Conservation (phyloP, 2,888 invertebrate genomes). For the Pseudolycoriella hygida region DNA sequence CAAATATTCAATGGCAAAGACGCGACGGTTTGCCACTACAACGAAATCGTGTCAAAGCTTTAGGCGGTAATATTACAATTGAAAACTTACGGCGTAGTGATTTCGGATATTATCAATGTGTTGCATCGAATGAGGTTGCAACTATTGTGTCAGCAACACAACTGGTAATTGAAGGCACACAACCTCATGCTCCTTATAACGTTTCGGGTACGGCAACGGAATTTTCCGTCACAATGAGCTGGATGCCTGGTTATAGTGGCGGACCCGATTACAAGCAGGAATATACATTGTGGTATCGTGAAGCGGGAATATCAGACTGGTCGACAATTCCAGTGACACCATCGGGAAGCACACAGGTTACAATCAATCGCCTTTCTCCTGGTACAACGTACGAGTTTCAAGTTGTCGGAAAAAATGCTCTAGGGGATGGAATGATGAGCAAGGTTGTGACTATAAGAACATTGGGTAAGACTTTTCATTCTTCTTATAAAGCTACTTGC, state of each 20-base stretch:
- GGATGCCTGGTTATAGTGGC: slow-evolving; percentile 92
- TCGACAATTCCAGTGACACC: slow-evolving; percentile 85
- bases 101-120: slow-evolving; percentile 91
- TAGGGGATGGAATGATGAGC: slow-evolving; percentile 93
- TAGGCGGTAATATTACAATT: slow-evolving; percentile 82
- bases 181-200: slow-evolving; percentile 94
- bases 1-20: slow-evolving; percentile 79
- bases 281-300: slow-evolving; percentile 88
- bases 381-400: slow-evolving; percentile 91
- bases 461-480: slow-evolving; percentile 65
- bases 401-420: slow-evolving; percentile 84
- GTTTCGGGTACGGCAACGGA: slow-evolving; percentile 77
- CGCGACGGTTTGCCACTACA: slow-evolving; percentile 68
- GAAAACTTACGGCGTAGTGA: slow-evolving; percentile 72
- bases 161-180: slow-evolving; percentile 81
- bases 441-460: slow-evolving; percentile 80
- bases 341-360: slow-evolving; percentile 72
- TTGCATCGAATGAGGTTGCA: slow-evolving; percentile 87
- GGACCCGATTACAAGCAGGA: slow-evolving; percentile 90
- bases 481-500: no score
- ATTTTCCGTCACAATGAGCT: slow-evolving; percentile 76
- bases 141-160: slow-evolving; percentile 84
- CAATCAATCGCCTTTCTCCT: slow-evolving; percentile 77
- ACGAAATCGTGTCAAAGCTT: slow-evolving; percentile 56
- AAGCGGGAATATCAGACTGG: slow-evolving; percentile 79